Evolutionary conservation across 2,797 vertebrate species (phyloP), one percentile per base, ranked within the genome.

Genomic region (Periparus ater): DNA sequence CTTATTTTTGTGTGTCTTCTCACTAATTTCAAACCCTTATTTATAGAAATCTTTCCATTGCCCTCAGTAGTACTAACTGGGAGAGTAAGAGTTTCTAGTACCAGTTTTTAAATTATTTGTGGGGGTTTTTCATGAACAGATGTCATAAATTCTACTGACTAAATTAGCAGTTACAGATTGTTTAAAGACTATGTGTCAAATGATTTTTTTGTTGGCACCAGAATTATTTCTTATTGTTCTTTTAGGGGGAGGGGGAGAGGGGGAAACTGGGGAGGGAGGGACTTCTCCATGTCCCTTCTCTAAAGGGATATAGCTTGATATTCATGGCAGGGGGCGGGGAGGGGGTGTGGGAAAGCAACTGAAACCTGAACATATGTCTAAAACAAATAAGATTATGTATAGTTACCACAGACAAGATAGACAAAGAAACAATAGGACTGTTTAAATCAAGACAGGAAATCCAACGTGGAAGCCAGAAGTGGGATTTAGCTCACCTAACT

Each of bases 201-300:
- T 27, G 10, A 62, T 29, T 54, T 30, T 27, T 70, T 67, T 7
- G 2, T 40, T 85, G 55, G 32, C 63, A 90, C 5, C 21, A 76
- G 29, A 91, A 71, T 82, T 73, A 75, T 62, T 87, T 48, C 51
- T 66, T 79, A 11, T 13, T 73, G 5, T 45, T 73, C 3, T 61
- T n/a, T 16, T 13, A 2, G 13, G 5, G 6, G 4, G 10, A 2
- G 7, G 1, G 5, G 6, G 8, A 14, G 29, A 8, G 8, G 4
- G 5, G 4, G 11, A 30, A 30, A 29, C 2, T 3, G 55, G 29
- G 17, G 4, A 27, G 23, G 3, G 11, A 15, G 47, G 11, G 32
- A 55, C 12, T 86, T 60, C 11, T 79, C 11, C 7, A 3, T 40
- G 7, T 57, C 61, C 18, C 22, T 72, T 20, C 38, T 40, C 40